phyloP scores from a whole-genome alignment of 2,888 invertebrate genomes.

The Agriotes lineatus region DNA sequence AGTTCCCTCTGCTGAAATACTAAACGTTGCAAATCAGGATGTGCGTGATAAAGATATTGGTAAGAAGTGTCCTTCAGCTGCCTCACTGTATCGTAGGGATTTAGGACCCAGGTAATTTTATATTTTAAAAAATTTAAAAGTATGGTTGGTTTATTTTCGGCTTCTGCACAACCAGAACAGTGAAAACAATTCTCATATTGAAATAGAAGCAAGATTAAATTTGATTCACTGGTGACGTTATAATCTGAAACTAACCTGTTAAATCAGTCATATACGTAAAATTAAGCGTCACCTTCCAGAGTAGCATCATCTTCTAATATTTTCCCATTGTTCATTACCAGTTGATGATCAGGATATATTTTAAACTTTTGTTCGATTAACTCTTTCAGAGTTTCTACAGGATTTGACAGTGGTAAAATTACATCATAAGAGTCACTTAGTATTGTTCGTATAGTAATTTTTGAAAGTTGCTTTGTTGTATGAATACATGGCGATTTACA shows the following conservation, averaged over 20 bases:
- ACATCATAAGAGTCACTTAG: not conserved
- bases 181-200: slow-evolving; percentile 3
- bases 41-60: slow-evolving; percentile 11
- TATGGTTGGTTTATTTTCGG: not conserved
- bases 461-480: not conserved
- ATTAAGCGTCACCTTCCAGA: not conserved
- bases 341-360: slow-evolving; percentile 17
- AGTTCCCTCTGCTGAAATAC: not conserved
- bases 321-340: not conserved
- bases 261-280: not conserved
- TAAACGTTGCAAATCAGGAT: slow-evolving; percentile 14
- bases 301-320: slow-evolving; percentile 18
- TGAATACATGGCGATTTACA: not conserved
- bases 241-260: slow-evolving; percentile 6
- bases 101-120: not conserved
- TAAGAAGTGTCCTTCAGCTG: slow-evolving; percentile 7
- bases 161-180: slow-evolving; percentile 17
- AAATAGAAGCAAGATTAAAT: not conserved
- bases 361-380: slow-evolving; percentile 7
- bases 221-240: not conserved
- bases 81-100: not conserved
- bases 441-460: not conserved
- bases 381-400: slow-evolving; percentile 17
- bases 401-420: slow-evolving; percentile 2
- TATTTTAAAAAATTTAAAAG: not conserved